Evolutionary conservation across 2,113 vertebrate genomes (phyloP).

Genomic region (Bubo bubo): DNA sequence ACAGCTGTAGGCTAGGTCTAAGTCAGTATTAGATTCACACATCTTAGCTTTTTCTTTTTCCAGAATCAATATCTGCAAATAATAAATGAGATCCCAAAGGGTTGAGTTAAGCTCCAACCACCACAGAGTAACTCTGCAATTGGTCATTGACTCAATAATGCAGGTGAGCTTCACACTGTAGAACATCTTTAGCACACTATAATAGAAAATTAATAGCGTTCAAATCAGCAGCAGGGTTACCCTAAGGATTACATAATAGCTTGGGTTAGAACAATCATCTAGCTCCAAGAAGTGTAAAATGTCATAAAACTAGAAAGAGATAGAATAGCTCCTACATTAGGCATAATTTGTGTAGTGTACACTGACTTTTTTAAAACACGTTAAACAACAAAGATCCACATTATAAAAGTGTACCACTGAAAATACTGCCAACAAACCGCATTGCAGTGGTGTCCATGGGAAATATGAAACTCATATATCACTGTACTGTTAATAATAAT

Average conservation of each 20-base stretch:
- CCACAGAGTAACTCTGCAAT: slow-evolving; percentile 84
- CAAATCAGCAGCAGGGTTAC: slow-evolving; percentile 89
- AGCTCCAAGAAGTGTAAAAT: slow-evolving; percentile 83
- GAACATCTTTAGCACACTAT: slow-evolving; percentile 91
- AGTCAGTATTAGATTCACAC: slow-evolving; percentile 84
- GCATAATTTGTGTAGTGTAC: slow-evolving; percentile 61
- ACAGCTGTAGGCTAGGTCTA: slow-evolving; percentile 83
- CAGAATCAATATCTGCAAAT: slow-evolving; percentile 99
- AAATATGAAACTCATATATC: slow-evolving; percentile 45
- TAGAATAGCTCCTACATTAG: slow-evolving; percentile 24
- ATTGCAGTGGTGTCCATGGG: slow-evolving; percentile 37
- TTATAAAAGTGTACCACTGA: slow-evolving; percentile 18
- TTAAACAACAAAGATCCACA: slow-evolving; percentile 38
- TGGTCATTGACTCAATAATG: slow-evolving; percentile 92
- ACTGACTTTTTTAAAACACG: slow-evolving; percentile 20
- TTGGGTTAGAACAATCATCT: slow-evolving; percentile 86
- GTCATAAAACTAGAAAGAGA: slow-evolving; percentile 69
- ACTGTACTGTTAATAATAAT: neutral
- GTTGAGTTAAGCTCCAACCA: slow-evolving; percentile 85
- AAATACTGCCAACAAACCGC: slow-evolving; percentile 50
- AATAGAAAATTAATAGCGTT: slow-evolving; percentile 97
- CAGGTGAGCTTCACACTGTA: slow-evolving; percentile 86
- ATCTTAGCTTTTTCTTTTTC: slow-evolving; percentile 83
- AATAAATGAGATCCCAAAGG: slow-evolving; percentile 98
- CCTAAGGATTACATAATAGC: slow-evolving; percentile 90